phyloP scores from a whole-genome alignment of 2,888 invertebrate species.

The Aethes cnicana region DNA sequence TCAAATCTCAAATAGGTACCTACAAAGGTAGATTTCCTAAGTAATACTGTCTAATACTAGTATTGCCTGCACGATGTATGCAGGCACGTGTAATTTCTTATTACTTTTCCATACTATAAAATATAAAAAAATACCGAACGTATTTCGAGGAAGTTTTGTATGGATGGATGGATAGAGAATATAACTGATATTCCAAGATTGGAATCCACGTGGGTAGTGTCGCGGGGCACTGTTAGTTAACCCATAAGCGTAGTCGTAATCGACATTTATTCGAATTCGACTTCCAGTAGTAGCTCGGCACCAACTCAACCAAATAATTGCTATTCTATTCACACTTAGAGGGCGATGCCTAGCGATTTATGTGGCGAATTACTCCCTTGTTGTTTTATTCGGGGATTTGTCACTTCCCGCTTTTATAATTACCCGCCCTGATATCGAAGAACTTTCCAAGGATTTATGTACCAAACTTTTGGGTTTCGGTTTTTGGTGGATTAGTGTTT shows the following conservation, averaged over 20 bases:
- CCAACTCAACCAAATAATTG: constrained; percentile 81
- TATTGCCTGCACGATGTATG: too few relatives aligned
- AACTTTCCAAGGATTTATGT: constrained; percentile 75
- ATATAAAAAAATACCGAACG: too few relatives aligned
- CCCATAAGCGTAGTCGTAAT: neutral
- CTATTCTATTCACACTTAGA: constrained; percentile 82
- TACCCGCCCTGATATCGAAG: constrained; percentile 69
- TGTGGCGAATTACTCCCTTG: constrained; percentile 80
- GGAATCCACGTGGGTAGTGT: neutral
- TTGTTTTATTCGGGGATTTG: constrained; percentile 82
- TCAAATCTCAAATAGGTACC: too few relatives aligned
- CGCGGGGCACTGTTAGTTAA: too few relatives aligned
- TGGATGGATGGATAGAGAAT: too few relatives aligned
- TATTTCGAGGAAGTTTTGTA: too few relatives aligned
- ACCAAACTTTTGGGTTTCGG: constrained; percentile 53
- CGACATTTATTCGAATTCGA: constrained; percentile 25
- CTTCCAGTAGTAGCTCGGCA: constrained; percentile 49
- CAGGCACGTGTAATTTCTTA: too few relatives aligned
- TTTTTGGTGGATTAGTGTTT: constrained; percentile 55
- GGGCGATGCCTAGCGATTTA: constrained; percentile 65
- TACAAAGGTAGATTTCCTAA: too few relatives aligned
- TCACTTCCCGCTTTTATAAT: constrained; percentile 79
- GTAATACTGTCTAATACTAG: too few relatives aligned
- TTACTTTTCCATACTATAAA: too few relatives aligned
- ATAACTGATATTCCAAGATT: too few relatives aligned